Evolutionary conservation across 2,888 invertebrate genomes (phyloP), one percentile per base, ranked within the genome.

Genomic region (Dolichopus griseipennis): DNA sequence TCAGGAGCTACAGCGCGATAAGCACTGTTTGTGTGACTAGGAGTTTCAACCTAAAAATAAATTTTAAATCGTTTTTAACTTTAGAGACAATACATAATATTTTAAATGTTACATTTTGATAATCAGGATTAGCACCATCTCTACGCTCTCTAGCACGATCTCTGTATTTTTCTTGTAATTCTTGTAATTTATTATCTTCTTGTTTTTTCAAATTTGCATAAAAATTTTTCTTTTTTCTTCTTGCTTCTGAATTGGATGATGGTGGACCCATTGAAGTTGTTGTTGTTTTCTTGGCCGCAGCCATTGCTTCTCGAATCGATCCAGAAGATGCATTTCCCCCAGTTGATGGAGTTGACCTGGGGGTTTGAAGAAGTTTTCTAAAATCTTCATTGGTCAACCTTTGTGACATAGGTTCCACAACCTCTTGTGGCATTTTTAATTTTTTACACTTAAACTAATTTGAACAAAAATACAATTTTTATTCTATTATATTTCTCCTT

Each of bases 301-400:
- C 87, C 83, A 88, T 87, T 1, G 88, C 88, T 78, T 90, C 89
- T 33, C 89, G 83, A 10, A 88, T 85, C 0, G 89, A 88, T 6
- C 89, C 89, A 0, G 79, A 77, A 27, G 70, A 64, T 5, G 83
- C 68, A 22, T 65, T 67, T 1, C 69, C 9, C 0, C 70, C 68
- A 0, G 71, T 15, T 4, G 68, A 27, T 4, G 87, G 85, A 0
- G 91, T 90, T 8, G 90, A 87, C 70, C 95, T 85, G 0, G 98
- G 97, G 0, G 97, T 97, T 91, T 97, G 97, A 73, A 98, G 83
- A 67, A 98, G 83, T 78, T 95, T 96, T 68, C 97, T 88, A 78
- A 98, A 98, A 83, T 98, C 98, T 78, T 95, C 97, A 84, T 98
- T 98, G 10, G 97, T 97, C 68, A 98, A 85, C 73, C 92, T 86